Percentiles rank a stretch among this genome's conserved stretches.
Evolutionary conservation across 2,888 invertebrate species (phyloP).

Genomic region (Mechanitis mazaeus): DNA sequence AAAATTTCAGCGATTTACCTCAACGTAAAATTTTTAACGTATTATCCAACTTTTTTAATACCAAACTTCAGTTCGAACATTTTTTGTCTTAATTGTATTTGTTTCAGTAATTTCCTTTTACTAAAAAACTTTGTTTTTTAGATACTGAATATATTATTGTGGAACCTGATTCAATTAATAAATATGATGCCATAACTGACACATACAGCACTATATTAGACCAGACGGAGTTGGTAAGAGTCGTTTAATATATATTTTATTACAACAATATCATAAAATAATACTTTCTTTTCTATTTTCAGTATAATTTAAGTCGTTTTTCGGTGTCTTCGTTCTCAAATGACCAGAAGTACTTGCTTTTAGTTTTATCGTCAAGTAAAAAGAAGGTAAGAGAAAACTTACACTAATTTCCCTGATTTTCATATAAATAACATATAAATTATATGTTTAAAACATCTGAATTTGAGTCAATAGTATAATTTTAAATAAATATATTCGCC

Average conservation of each 20-base stretch:
- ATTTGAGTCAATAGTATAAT: no score
- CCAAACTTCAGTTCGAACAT: no score
- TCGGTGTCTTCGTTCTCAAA: conserved; percentile 50
- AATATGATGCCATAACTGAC: conserved; percentile 47
- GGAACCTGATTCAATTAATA: conserved; percentile 48
- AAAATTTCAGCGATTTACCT: no score
- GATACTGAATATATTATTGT: conserved; percentile 34
- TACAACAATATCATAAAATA: neutral
- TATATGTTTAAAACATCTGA: no score
- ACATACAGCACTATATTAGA: conserved; percentile 42
- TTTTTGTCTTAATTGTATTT: neutral
- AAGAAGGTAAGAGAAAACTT: conserved; percentile 45
- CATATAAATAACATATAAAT: no score
- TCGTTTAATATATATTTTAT: neutral
- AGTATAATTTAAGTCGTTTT: conserved; percentile 50
- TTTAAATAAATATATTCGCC: no score
- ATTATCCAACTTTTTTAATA: no score
- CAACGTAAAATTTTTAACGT: no score
- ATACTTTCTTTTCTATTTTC: conserved; percentile 26
- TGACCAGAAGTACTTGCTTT: conserved; percentile 52
- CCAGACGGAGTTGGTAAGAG: conserved; percentile 51
- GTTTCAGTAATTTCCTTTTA: neutral
- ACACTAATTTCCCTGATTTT: neutral
- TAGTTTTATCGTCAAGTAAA: conserved; percentile 45
- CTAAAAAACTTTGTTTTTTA: conserved; percentile 12